Conservation (phyloP, 2,888 invertebrate genomes). For the Octodonta nipae region DNA sequence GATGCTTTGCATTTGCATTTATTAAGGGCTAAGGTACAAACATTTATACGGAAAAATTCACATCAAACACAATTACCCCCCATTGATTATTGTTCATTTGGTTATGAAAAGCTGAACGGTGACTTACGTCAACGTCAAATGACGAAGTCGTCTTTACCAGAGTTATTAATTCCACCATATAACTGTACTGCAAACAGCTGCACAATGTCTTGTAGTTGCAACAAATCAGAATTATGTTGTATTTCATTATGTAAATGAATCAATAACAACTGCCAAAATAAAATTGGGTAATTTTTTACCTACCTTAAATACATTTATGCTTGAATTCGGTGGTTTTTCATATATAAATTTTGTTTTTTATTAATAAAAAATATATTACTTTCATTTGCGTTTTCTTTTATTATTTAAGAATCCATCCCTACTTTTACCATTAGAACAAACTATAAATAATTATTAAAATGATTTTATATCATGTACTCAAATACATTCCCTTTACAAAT, state of each 20-base stretch:
- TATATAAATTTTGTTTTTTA: background rate
- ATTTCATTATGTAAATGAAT: constrained; percentile 12
- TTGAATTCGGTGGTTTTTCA: constrained; percentile 1
- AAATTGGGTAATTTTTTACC: constrained; percentile 9
- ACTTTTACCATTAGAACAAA: constrained; percentile 5
- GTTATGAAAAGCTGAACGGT: constrained; percentile 4
- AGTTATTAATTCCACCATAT: constrained; percentile 4
- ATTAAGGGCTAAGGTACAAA: constrained; percentile 4
- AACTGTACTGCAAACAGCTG: constrained; percentile 4
- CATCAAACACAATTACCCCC: constrained; percentile 5
- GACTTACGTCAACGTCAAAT: constrained; percentile 2
- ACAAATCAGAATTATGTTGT: constrained; percentile 6
- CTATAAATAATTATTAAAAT: constrained; percentile 5
- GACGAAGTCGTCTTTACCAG: constrained; percentile 4
- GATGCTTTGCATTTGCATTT: constrained; percentile 10
- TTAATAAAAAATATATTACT: background rate
- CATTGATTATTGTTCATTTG: constrained; percentile 4
- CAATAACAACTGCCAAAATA: constrained; percentile 13
- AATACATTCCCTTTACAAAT: constrained; percentile 4
- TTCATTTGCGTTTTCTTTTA: constrained; percentile 6
- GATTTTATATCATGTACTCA: constrained; percentile 4
- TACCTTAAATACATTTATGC: background rate
- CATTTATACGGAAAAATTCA: constrained; percentile 4
- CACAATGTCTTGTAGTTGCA: constrained; percentile 6
- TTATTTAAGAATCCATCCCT: no score